Conservation (phyloP, 2,797 vertebrate genomes). For the Sciurus carolinensis region DNA sequence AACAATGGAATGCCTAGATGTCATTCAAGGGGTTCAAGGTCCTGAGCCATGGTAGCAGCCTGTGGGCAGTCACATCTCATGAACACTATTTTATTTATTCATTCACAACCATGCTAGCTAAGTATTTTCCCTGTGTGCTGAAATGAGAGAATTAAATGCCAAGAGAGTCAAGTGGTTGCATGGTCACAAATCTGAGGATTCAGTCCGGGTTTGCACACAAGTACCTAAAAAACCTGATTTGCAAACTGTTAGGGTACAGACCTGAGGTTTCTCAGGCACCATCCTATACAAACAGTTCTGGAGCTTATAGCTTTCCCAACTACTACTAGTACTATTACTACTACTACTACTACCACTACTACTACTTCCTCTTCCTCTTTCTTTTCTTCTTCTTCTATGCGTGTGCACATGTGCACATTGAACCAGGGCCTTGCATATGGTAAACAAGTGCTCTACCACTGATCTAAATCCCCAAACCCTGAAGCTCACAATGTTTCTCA, state of each 20-base stretch:
- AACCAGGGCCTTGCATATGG: too few relatives aligned
- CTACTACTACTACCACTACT: too few relatives aligned
- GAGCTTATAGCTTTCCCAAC: neutral
- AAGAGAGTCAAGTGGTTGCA: neutral
- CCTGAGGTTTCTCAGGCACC: neutral
- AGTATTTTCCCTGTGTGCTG: neutral
- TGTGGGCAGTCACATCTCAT: neutral
- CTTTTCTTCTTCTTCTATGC: too few relatives aligned
- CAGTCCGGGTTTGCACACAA: neutral
- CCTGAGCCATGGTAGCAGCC: neutral
- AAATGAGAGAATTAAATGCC: neutral
- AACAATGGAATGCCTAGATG: neutral
- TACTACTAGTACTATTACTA: too few relatives aligned
- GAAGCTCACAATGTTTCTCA: neutral
- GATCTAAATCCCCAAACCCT: too few relatives aligned
- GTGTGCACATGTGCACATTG: rapidly evolving
- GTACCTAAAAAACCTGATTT: neutral
- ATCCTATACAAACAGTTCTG: neutral
- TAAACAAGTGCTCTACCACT: too few relatives aligned
- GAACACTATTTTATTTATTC: neutral
- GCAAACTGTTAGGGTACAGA: neutral
- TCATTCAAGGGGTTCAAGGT: neutral
- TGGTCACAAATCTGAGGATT: neutral
- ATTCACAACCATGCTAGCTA: neutral
- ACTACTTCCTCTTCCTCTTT: too few relatives aligned